phyloP scores from a whole-genome alignment of 2,113 vertebrate genomes.

The Geococcyx californianus region DNA sequence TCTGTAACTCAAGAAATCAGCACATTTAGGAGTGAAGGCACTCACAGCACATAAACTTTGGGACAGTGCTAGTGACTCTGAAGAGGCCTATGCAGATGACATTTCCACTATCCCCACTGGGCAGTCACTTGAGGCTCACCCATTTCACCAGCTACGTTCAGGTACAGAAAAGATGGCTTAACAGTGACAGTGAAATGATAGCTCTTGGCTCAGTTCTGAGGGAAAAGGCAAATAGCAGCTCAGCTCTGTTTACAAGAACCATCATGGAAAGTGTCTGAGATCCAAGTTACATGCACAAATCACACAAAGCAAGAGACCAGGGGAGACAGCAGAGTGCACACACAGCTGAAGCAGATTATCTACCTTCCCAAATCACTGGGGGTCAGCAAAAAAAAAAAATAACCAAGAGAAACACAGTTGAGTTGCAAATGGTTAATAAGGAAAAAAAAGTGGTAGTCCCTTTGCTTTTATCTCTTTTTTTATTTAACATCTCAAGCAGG shows the following conservation, averaged over 20 bases:
- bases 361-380: constrained; percentile 75
- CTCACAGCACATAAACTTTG: neutral
- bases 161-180: neutral
- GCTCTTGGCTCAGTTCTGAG: constrained; percentile 54
- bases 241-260: constrained; percentile 30
- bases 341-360: constrained; percentile 68
- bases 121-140: neutral
- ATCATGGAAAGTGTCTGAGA: constrained; percentile 57
- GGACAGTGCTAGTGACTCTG: neutral
- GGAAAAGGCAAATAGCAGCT: constrained; percentile 54
- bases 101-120: neutral
- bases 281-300: constrained; percentile 67
- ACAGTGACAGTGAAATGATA: constrained; percentile 44
- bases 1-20: neutral
- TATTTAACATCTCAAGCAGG: neutral
- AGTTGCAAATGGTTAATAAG: constrained; percentile 38
- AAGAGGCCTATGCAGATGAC: neutral
- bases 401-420: constrained; percentile 60
- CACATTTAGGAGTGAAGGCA: neutral
- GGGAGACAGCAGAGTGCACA: constrained; percentile 41
- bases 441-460: neutral
- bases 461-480: neutral
- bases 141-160: neutral
- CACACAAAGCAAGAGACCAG: constrained; percentile 57
- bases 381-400: constrained; percentile 52